A percentile compares a stretch with the other conserved stretches of the same genome.
Evolutionary conservation across 2,797 vertebrate genomes (phyloP).

Genomic region (Prunella strophiata): DNA sequence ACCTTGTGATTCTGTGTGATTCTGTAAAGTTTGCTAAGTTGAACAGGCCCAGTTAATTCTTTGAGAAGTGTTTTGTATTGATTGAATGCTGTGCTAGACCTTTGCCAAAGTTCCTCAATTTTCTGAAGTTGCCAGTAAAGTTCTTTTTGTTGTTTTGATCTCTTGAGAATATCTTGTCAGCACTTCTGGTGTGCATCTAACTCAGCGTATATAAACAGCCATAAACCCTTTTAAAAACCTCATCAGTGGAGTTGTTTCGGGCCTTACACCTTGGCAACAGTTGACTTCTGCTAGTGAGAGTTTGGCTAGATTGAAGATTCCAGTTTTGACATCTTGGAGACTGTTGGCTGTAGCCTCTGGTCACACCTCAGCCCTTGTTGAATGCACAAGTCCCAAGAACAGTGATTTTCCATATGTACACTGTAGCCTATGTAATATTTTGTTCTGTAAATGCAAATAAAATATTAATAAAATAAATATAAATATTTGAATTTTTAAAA

Average conservation of each 20-base stretch:
- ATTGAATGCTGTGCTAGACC: neutral
- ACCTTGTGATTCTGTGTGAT: too few species aligned
- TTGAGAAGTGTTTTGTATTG: neutral
- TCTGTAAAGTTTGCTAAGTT: neutral
- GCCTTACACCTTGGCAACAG: neutral
- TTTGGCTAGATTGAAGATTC: neutral
- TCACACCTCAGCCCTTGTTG: neutral
- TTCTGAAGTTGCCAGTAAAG: neutral
- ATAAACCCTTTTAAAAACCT: neutral
- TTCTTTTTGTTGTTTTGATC: neutral
- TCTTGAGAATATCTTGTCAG: neutral
- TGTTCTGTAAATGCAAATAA: neutral
- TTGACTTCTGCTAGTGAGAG: neutral
- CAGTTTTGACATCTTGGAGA: neutral
- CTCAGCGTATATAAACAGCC: neutral
- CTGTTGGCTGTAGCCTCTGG: neutral
- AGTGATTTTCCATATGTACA: neutral
- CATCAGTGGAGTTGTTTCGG: neutral
- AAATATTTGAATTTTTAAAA: neutral
- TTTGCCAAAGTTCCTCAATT: neutral
- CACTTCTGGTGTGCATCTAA: fast-evolving
- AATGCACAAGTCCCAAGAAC: neutral
- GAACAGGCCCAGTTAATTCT: neutral
- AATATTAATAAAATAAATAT: neutral
- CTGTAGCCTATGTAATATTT: neutral